Percentiles rank a stretch among this genome's conserved stretches.
phyloP scores from a whole-genome alignment of 2,797 vertebrate genomes.

The Allobates femoralis region DNA sequence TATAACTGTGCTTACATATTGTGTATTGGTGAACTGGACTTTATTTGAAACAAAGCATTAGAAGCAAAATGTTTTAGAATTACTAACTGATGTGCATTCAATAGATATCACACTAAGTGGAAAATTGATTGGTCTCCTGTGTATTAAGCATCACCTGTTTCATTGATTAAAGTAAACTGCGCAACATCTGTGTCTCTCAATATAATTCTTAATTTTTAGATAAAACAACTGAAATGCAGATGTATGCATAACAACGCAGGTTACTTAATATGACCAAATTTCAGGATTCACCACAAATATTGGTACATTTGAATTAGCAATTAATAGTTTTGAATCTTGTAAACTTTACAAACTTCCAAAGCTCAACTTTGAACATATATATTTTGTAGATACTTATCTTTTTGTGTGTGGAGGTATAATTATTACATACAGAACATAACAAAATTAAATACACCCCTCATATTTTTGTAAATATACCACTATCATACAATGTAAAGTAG shows the following conservation, averaged over 20 bases:
- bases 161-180: slow-evolving; percentile 55
- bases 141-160: slow-evolving; percentile 58
- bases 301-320: background rate
- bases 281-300: background rate
- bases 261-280: slow-evolving; percentile 13
- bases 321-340: too few species aligned
- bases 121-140: slow-evolving; percentile 56
- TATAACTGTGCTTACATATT: slow-evolving; percentile 4
- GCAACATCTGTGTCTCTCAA: slow-evolving; percentile 58
- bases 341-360: too few species aligned
- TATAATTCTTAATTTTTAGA: slow-evolving; percentile 43
- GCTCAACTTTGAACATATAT: too few species aligned
- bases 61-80: slow-evolving; percentile 1
- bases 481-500: too few species aligned
- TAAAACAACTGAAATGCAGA: slow-evolving; percentile 54
- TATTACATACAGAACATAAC: too few species aligned
- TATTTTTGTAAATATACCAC: too few species aligned
- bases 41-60: background rate
- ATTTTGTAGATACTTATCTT: too few species aligned
- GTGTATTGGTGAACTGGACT: background rate
- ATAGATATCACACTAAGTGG: slow-evolving; percentile 42
- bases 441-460: too few species aligned
- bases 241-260: slow-evolving; percentile 34
- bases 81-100: slow-evolving; percentile 4
- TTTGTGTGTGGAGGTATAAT: too few species aligned